Evolutionary conservation across 1,140 invertebrate genomes (phyloP), one percentile per base, ranked within the genome.

Genomic region (Potamilus streckersoni): DNA sequence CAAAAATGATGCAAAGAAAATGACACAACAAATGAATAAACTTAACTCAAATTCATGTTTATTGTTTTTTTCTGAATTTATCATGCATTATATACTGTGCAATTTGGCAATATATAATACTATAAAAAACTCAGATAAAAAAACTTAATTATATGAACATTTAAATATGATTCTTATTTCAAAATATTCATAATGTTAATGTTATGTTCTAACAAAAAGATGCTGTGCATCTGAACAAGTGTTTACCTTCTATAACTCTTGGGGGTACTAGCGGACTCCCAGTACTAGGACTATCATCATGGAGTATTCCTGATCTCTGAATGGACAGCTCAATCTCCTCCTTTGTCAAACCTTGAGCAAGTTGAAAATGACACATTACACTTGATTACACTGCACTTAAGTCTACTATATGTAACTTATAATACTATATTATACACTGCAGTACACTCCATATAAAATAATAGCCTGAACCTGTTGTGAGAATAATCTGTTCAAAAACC

Each of bases 241-340:
- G 5, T 67, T 6, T 67, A 38, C 19, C 16, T 55, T n/a, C 12
- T 55, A 15, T 57, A 69, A 55, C 67, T 57, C n/a, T 69, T 2
- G 31, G 15, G 19, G 56, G 68, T 27, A 60, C 56, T 23, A 16
- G 12, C 31, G 68, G 68, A 1, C 57, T 27, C 38, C 27, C 38
- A 5, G 31, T 38, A 20, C 56, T 60, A 68, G 8, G 31, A 11
- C 70, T 73, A 16, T 64, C 64, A 58, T 71, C 70, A 58, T 72
- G 63, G 27, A 20, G 62, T 38, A 83, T 78, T 15, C 84, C 85
- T 56, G 84, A 79, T 56, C 80, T 81, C 73, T 83, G 58, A 15
- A 86, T 79, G 17, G 84, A 83, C 11, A 85, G 17, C 16, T 83
- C 80, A 38, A 86, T 85, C 73, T 86, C 86, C 68, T 83, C 79